These are phyloP conservation scores for Erinaceus europaeus DNA, from an alignment of 2,113 vertebrate species.

Conservation along the genomic window DNA sequence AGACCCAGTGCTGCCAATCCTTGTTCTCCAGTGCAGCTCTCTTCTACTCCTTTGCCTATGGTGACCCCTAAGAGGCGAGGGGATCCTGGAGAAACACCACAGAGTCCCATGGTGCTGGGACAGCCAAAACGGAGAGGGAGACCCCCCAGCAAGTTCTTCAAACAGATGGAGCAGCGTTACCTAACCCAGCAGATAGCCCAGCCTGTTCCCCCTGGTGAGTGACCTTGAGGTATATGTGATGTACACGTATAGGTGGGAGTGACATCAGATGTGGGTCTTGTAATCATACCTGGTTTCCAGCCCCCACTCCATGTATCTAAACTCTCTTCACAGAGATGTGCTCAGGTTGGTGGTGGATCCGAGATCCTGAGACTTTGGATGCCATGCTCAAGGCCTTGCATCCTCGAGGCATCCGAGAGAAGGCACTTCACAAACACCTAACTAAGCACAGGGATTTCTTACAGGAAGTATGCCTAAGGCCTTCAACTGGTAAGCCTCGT, in stretches of 20 bases:
- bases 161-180: conserved; percentile 93
- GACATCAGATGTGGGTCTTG: background rate
- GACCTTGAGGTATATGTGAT: background rate
- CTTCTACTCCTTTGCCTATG: conserved; percentile 68
- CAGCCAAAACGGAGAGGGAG: conserved; percentile 91
- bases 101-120: conserved; percentile 65
- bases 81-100: conserved; percentile 65
- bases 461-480: conserved; percentile 87
- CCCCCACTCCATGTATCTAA: fast-evolving
- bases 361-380: conserved; percentile 88
- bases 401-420: conserved; percentile 92
- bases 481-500: conserved; percentile 81
- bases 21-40: conserved; percentile 63
- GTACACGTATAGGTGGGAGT: background rate
- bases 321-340: conserved; percentile 85
- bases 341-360: conserved; percentile 96
- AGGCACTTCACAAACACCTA: conserved; percentile 93
- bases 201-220: conserved; percentile 91
- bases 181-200: conserved; percentile 91
- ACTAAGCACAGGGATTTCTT: conserved; percentile 94
- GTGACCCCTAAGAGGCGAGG: conserved; percentile 65
- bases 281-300: background rate
- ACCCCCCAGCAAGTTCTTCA: conserved; percentile 91
- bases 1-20: conserved; percentile 63
- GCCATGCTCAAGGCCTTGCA: conserved; percentile 88